phyloP scores from a whole-genome alignment of 2,888 invertebrate genomes.

The Oithona nana region DNA sequence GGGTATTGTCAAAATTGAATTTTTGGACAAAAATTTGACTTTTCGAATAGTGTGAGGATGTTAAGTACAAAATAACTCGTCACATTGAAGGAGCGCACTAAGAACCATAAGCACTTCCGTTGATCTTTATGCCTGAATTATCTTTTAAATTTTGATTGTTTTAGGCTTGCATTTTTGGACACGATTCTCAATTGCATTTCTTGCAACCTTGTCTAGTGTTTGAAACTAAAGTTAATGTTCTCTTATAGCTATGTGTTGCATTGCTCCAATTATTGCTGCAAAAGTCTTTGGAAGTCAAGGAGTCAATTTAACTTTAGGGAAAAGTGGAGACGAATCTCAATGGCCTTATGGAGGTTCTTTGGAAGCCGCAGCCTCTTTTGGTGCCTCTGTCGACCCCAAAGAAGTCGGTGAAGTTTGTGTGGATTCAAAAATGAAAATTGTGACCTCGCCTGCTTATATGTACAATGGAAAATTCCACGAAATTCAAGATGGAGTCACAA shows the following conservation, averaged over 20 bases:
- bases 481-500: slow-evolving; percentile 35
- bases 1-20: too few relatives aligned
- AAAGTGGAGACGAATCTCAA: slow-evolving; percentile 23
- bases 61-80: too few relatives aligned
- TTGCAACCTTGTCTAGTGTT: too few relatives aligned
- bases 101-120: too few relatives aligned
- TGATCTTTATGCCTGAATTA: too few relatives aligned
- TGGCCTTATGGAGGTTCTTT: slow-evolving; percentile 35
- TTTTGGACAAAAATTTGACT: too few relatives aligned
- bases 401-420: slow-evolving; percentile 30
- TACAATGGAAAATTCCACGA: slow-evolving; percentile 33
- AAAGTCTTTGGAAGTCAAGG: slow-evolving; percentile 25
- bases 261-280: slow-evolving; percentile 35
- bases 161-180: too few relatives aligned
- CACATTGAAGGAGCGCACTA: too few relatives aligned
- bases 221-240: too few relatives aligned
- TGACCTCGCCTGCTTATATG: slow-evolving; percentile 38
- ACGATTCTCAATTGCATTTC: too few relatives aligned
- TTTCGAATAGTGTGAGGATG: too few relatives aligned
- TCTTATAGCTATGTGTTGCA: slow-evolving; percentile 37
- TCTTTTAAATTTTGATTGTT: too few relatives aligned
- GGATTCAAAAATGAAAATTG: slow-evolving; percentile 32
- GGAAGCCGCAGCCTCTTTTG: slow-evolving; percentile 32
- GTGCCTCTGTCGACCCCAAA: slow-evolving; percentile 29
- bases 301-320: slow-evolving; percentile 29